phyloP scores from a whole-genome alignment of 2,113 vertebrate genomes.

The Diadophis punctatus region DNA sequence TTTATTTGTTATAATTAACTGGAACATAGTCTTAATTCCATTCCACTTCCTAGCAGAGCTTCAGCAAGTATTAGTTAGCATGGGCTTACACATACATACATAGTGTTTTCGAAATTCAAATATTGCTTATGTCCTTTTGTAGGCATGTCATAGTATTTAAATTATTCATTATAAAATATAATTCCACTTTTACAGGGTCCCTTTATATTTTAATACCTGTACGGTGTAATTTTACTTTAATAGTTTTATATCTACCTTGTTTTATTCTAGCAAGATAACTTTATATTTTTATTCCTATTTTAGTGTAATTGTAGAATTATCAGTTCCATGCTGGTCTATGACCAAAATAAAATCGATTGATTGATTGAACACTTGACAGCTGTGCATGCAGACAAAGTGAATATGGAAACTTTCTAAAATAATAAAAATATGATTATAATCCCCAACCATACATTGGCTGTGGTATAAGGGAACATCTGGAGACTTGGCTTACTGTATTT shows the following conservation, averaged over 20 bases:
- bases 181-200: background rate
- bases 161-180: background rate
- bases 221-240: background rate
- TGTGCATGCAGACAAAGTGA: background rate
- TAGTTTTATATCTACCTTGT: background rate
- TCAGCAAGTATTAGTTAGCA: background rate
- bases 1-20: background rate
- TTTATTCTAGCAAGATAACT: background rate
- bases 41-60: background rate
- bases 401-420: background rate
- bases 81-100: background rate
- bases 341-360: background rate
- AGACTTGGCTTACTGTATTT: background rate
- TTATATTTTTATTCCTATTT: background rate
- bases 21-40: background rate
- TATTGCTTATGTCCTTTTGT: background rate
- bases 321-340: background rate
- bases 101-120: background rate
- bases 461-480: background rate
- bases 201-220: background rate
- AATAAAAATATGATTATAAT: background rate
- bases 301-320: background rate
- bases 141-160: background rate
- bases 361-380: background rate
- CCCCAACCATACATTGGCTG: background rate